These are phyloP conservation scores for Tapirus indicus DNA, from an alignment of 2,797 vertebrate species.

Conservation along the genomic window DNA sequence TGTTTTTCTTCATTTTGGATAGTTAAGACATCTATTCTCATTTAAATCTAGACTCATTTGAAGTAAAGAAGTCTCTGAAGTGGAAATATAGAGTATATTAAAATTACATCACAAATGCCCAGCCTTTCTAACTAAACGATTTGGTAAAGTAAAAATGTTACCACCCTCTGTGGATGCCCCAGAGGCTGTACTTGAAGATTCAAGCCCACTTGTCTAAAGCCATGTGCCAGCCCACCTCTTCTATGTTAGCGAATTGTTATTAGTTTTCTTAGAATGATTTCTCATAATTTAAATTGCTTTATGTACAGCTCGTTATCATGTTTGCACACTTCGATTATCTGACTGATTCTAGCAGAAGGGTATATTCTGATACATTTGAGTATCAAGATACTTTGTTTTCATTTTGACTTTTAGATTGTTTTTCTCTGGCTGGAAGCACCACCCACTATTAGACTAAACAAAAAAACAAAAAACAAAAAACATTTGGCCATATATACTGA, in stretches of 20 bases:
- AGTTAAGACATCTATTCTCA: constrained; percentile 48
- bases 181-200: neutral
- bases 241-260: neutral
- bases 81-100: neutral
- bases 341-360: neutral
- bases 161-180: neutral
- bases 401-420: neutral
- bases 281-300: neutral
- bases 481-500: neutral
- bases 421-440: neutral
- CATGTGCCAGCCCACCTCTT: neutral
- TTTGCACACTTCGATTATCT: neutral
- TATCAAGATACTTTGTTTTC: neutral
- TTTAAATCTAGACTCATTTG: neutral
- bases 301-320: neutral
- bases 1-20: constrained; percentile 53
- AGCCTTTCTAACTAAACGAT: neutral
- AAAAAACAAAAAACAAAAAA: neutral
- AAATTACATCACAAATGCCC: neutral
- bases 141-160: neutral
- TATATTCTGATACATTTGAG: neutral
- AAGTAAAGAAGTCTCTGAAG: constrained; percentile 2
- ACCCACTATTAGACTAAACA: neutral
- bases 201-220: neutral
- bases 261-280: neutral